Evolutionary conservation across 2,797 vertebrate genomes (phyloP).

Genomic region (Apogon talboti): DNA sequence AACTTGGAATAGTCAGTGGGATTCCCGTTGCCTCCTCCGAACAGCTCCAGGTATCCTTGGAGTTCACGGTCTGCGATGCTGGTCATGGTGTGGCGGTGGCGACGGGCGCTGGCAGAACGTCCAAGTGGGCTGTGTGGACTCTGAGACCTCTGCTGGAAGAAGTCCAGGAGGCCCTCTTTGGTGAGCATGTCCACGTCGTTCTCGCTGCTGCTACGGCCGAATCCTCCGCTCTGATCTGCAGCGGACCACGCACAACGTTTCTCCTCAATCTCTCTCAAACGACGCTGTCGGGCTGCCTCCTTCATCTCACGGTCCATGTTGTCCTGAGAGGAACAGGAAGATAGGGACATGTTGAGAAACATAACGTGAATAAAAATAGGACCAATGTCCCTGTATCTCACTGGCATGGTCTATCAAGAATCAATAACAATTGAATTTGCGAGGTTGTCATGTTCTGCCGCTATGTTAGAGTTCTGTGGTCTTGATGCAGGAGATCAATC

Average conservation of each 20-base stretch:
- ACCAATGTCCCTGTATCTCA: too few relatives aligned
- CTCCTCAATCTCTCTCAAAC: conserved; percentile 88
- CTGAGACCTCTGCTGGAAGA: conserved; percentile 85
- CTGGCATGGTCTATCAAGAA: background rate
- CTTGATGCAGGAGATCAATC: too few relatives aligned
- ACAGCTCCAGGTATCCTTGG: conserved; percentile 88
- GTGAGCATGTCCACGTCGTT: conserved; percentile 92
- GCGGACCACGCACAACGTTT: conserved; percentile 88
- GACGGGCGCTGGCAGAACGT: conserved; percentile 89
- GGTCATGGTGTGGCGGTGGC: conserved; percentile 89
- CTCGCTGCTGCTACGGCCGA: conserved; percentile 96
- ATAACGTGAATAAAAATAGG: too few relatives aligned
- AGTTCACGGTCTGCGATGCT: conserved; percentile 87
- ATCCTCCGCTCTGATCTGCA: conserved; percentile 82
- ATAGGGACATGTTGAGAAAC: background rate
- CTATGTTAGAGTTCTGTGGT: too few relatives aligned
- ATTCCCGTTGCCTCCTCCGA: conserved; percentile 64
- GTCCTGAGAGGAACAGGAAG: conserved; percentile 81
- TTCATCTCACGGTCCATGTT: conserved; percentile 91
- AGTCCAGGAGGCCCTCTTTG: conserved; percentile 90
- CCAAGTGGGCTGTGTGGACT: conserved; percentile 88
- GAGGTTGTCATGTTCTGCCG: too few relatives aligned
- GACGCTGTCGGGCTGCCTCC: conserved; percentile 88
- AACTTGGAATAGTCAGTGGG: conserved; percentile 84
- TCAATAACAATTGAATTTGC: background rate